Evolutionary conservation across 2,113 vertebrate genomes (phyloP).

Genomic region (Archocentrus centrarchus): DNA sequence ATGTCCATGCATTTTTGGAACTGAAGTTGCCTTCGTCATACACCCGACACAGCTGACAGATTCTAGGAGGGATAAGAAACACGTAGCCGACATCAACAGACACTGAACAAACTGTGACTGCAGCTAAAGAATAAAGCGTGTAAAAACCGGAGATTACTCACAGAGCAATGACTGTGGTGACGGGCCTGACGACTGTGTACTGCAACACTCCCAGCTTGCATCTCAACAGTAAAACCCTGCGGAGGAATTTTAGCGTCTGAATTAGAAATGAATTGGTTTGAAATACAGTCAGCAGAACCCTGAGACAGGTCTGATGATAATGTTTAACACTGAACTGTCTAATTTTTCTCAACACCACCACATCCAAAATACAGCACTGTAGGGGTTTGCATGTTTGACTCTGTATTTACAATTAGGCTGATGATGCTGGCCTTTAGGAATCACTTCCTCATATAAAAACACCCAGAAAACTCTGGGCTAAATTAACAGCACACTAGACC

Average conservation of each 20-base stretch:
- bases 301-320: not conserved
- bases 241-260: conserved; percentile 28
- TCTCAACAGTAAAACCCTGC: conserved; percentile 92
- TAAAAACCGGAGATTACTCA: conserved; percentile 81
- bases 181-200: conserved; percentile 95
- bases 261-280: not conserved
- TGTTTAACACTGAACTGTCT: not conserved
- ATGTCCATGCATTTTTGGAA: conserved; percentile 97
- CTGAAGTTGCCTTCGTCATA: conserved; percentile 98
- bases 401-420: not conserved
- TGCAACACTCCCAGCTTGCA: conserved; percentile 97
- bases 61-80: conserved; percentile 68
- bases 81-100: not conserved
- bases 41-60: conserved; percentile 90
- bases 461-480: not conserved
- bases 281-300: not conserved
- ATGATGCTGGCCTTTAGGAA: not conserved
- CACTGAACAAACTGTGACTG: not conserved
- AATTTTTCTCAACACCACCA: not conserved
- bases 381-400: not conserved
- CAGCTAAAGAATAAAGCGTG: not conserved
- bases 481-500: conserved; percentile 24
- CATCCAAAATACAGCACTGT: not conserved
- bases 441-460: not conserved
- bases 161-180: conserved; percentile 96